A percentile compares a stretch with the other conserved stretches of the same genome.
phyloP scores from a whole-genome alignment of 2,797 vertebrate species.

The Nothura maculosa region DNA sequence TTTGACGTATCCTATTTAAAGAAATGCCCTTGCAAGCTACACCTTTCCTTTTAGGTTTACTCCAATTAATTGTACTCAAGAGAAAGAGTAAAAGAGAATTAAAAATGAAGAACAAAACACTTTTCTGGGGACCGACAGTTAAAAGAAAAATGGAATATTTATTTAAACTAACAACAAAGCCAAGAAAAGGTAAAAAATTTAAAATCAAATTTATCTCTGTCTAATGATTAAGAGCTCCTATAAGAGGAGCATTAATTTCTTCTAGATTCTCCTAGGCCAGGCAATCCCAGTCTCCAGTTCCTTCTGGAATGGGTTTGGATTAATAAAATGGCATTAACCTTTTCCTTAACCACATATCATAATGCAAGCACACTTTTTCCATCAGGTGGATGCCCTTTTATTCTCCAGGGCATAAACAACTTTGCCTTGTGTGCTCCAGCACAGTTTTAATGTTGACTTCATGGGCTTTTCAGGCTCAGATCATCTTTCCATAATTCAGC shows the following conservation, averaged over 20 bases:
- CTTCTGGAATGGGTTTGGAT: background rate
- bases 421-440: background rate
- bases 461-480: background rate
- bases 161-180: constrained; percentile 19
- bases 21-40: background rate
- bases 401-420: background rate
- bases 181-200: background rate
- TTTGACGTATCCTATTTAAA: background rate
- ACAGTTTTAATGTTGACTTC: background rate
- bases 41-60: constrained; percentile 24
- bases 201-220: background rate
- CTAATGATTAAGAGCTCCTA: background rate
- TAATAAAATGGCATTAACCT: background rate
- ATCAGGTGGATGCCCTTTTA: background rate
- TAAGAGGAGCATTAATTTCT: background rate
- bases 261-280: background rate
- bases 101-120: background rate
- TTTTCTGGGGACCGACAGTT: constrained; percentile 12
- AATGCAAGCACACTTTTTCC: background rate
- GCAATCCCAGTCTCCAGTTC: background rate
- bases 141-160: background rate
- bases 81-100: constrained; percentile 13
- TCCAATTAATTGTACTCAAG: constrained; percentile 26
- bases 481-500: background rate
- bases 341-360: background rate